Base-by-base conservation (phyloP, 2,113 vertebrate species). In the Haliaeetus leucogaster region DNA sequence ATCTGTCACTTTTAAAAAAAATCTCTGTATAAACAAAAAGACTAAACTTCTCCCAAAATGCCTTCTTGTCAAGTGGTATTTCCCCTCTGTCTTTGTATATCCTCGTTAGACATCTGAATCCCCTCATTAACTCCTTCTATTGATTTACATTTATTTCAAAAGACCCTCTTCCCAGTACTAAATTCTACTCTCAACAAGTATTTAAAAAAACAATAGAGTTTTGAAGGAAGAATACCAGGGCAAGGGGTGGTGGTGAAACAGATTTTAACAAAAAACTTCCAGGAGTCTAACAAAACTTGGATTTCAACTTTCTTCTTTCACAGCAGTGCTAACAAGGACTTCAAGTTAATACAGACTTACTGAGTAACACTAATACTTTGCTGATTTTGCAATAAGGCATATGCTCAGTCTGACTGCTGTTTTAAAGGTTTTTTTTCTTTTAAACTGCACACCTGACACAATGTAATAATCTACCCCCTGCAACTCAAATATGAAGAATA, bases 401-500 rank as follows among this genome's bases (percentile, higher is more conserved):
- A 18, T 0, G 4, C 50, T n/a, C 43, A 22, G 38, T 26, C 56
- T 34, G 9, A 48, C 9, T 13, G 22, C 10, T 11, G 27, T 22
- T 67, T 36, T 30, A 45, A 43, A 63, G 27, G 11, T 3, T 25
- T 26, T 38, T 34, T 30, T 40, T 11, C 36, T 82, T 61, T n/a
- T 32, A 47, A 91, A 58, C 43, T 14, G 13, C 13, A 21, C 42
- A 25, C 7, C 26, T 43, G 70, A 27, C 25, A 58, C 22, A 11
- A 34, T 0, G 11, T 14, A 17, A 59, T n/a, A 61, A 42, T 22
- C 70, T 14, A 16, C 10, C 11, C 21, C 17, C 34, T 68, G 32
- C 50, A 34, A 27, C 18, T 30, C 55, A 45, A n/a, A 59, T 1
- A 16, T 1, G 0, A 0, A 38, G 23, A 43, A 7, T 9, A 40